phyloP scores from a whole-genome alignment of 64 coral and sea anemone species.

The Acropora tenuis region DNA sequence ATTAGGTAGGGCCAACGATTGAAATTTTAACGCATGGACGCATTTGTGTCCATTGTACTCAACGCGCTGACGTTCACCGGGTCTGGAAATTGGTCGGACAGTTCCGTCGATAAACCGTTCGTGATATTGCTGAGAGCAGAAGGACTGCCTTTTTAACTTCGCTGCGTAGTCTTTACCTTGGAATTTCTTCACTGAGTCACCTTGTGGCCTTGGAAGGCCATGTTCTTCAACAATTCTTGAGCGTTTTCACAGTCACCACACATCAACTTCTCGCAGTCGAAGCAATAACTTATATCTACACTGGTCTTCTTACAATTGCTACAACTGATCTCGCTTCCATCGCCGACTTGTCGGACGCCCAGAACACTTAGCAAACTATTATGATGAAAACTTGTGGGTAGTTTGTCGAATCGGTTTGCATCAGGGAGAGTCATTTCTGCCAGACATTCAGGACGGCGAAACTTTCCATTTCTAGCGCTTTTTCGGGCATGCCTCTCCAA shows the following conservation, averaged over 20 bases:
- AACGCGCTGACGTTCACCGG: too few species aligned
- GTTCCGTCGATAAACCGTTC: too few species aligned
- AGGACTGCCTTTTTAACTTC: slow-evolving; percentile 3
- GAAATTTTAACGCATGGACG: too few species aligned
- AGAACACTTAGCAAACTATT: slow-evolving; percentile 31
- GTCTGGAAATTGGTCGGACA: too few species aligned
- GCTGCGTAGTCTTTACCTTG: neutral
- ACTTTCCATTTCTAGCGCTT: neutral
- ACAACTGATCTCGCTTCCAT: neutral
- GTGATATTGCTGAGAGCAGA: slow-evolving; percentile 20
- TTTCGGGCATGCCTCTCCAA: neutral
- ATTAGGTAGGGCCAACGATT: too few species aligned
- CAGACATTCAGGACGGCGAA: slow-evolving; percentile 29
- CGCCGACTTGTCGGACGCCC: neutral
- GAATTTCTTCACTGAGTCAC: slow-evolving; percentile 3
- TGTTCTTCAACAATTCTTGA: neutral
- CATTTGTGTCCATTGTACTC: too few species aligned
- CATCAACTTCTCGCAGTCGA: neutral
- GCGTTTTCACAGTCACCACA: neutral
- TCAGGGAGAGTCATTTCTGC: neutral
- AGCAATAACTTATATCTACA: neutral
- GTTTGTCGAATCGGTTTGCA: neutral
- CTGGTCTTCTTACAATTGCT: neutral
- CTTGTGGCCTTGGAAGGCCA: neutral
- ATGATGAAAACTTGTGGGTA: slow-evolving; percentile 34